Conservation (phyloP, 2,113 vertebrate genomes). For the Dissostichus mawsoni region DNA sequence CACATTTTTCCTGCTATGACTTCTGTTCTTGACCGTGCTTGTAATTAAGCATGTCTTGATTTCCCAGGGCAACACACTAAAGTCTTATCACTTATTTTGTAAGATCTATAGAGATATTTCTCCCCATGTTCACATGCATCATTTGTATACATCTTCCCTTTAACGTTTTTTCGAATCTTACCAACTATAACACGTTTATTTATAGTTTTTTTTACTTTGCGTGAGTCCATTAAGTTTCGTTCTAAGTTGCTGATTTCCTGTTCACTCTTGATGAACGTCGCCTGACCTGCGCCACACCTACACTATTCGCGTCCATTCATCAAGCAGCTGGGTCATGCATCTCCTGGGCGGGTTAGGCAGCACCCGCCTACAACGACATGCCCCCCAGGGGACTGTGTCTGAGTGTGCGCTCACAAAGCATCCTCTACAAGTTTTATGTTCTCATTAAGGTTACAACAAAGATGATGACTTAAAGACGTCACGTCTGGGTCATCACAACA, state of each 20-base stretch:
- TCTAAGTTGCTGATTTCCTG: slow-evolving; percentile 49
- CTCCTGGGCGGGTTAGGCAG: slow-evolving; percentile 58
- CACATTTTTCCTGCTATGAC: slow-evolving; percentile 6
- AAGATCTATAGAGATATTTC: slow-evolving; percentile 21
- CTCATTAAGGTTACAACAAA: slow-evolving; percentile 40
- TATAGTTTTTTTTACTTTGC: slow-evolving; percentile 2
- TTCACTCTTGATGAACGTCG: slow-evolving; percentile 52
- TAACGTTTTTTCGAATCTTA: background rate
- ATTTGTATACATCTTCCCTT: background rate
- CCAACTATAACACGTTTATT: background rate
- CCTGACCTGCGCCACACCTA: slow-evolving; percentile 68
- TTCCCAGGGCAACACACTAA: slow-evolving; percentile 5
- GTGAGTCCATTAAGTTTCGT: slow-evolving; percentile 23
- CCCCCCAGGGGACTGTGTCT: slow-evolving; percentile 24
- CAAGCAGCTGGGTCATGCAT: slow-evolving; percentile 73
- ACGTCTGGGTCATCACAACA: background rate
- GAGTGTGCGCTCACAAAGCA: background rate
- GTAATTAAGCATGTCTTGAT: slow-evolving; percentile 37
- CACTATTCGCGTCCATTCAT: slow-evolving; percentile 54
- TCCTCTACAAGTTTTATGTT: slow-evolving; percentile 42
- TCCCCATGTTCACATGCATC: background rate
- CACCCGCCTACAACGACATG: slow-evolving; percentile 36
- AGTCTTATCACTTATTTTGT: slow-evolving; percentile 31
- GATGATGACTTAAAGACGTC: slow-evolving; percentile 11
- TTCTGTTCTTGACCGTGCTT: slow-evolving; percentile 9